These are phyloP conservation scores for Meghimatium bilineatum DNA, from an alignment of 2,888 invertebrate genomes.

Conservation along the genomic window DNA sequence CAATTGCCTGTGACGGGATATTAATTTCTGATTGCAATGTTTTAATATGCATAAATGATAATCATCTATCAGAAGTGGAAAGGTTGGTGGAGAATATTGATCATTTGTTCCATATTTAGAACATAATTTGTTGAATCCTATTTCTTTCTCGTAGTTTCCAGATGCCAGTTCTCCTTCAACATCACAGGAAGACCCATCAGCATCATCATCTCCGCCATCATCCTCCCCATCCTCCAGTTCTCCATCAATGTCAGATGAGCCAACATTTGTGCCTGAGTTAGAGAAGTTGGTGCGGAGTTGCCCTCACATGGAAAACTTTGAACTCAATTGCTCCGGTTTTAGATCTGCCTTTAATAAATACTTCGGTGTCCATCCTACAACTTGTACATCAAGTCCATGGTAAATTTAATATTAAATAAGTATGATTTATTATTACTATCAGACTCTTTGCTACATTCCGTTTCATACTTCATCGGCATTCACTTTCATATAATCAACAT, in stretches of 20 bases:
- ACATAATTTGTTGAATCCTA: background rate
- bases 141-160: constrained; percentile 20
- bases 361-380: constrained; percentile 54
- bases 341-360: constrained; percentile 57
- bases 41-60: too few relatives aligned
- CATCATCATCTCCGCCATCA: constrained; percentile 42
- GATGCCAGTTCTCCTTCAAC: constrained; percentile 48
- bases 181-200: constrained; percentile 37
- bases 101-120: background rate
- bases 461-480: too few relatives aligned
- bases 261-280: constrained; percentile 47
- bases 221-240: constrained; percentile 40
- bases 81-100: background rate
- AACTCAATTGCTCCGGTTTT: constrained; percentile 59
- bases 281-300: constrained; percentile 54
- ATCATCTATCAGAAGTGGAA: too few relatives aligned
- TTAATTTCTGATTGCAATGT: too few relatives aligned
- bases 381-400: constrained; percentile 55
- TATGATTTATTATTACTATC: too few relatives aligned
- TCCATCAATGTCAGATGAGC: constrained; percentile 34
- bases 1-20: too few relatives aligned
- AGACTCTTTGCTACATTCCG: too few relatives aligned
- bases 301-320: constrained; percentile 62
- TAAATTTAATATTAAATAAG: constrained; percentile 11
- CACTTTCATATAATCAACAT: too few relatives aligned